phyloP scores from a whole-genome alignment of 2,797 vertebrate species.

The Myiotriccus ornatus region DNA sequence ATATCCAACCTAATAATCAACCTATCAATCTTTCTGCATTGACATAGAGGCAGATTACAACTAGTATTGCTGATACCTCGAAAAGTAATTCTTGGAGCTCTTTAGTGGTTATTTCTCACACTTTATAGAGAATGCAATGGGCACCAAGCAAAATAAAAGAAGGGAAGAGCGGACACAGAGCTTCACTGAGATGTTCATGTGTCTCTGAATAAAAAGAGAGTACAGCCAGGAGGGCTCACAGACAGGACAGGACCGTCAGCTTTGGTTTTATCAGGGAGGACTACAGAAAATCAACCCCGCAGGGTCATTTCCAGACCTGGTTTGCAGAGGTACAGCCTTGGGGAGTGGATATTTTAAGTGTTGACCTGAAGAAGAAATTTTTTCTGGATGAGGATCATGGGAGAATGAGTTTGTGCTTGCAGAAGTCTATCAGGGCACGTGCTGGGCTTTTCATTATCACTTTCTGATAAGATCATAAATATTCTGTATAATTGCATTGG shows the following conservation, averaged over 20 bases:
- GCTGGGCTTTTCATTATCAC: background rate
- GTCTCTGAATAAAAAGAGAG: background rate
- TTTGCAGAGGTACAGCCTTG: background rate
- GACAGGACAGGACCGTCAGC: background rate
- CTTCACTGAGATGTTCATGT: background rate
- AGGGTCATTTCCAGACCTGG: background rate
- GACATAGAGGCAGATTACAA: background rate
- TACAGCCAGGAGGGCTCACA: background rate
- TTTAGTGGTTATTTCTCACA: background rate
- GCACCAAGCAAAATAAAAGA: background rate
- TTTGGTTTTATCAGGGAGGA: background rate
- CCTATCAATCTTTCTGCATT: background rate
- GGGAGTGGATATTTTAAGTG: background rate
- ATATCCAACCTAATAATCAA: background rate
- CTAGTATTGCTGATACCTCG: rapidly evolving
- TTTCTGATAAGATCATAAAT: slow-evolving; percentile 15
- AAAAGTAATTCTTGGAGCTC: background rate
- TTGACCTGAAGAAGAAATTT: background rate
- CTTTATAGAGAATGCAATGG: background rate
- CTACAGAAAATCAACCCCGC: background rate
- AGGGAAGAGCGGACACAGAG: background rate
- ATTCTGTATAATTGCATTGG: background rate
- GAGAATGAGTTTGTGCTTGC: background rate
- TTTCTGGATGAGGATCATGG: background rate
- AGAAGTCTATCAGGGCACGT: background rate